Evolutionary conservation across 2,888 invertebrate species (phyloP), one percentile per base, ranked within the genome.

Genomic region (Dichetophora obliterata): DNA sequence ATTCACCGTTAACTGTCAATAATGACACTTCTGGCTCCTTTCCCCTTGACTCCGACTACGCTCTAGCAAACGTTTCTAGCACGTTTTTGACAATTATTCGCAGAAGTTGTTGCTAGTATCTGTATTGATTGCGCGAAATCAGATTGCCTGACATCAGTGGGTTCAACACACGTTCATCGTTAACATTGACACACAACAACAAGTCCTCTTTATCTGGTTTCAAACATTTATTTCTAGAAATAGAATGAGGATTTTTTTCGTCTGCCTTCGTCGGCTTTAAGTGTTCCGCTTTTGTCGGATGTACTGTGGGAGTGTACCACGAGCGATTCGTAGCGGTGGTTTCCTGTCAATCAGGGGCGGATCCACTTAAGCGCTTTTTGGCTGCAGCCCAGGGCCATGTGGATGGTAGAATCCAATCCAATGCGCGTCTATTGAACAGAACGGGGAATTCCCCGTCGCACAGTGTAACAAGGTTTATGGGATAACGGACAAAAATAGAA

Each of bases 71-170:
- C n/a, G 54, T 22, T 57, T 22, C 24, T 57, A 22, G 22, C 24
- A 1, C 22, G 24, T 31, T 34, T 31, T 63, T 16, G 52, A 19
- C n/a, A 19, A 27, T 61, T 27, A 27, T 16, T 61, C 24, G 24
- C 27, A 24, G 16, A 16, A 27, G 24, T 27, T 27, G 24, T 43
- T 66, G 34, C 22, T 16, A 11, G 9, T 9, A 6, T 14, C 24
- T 9, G 19, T 43, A 11, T 43, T 14, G 3, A 24, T 24, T 14
- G 43, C 22, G 48, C 50, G 5, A 43, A 19, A 24, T 43, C 68
- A 48, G 16, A 68, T 43, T 22, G 16, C 43, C 43, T 22, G 24
- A 24, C 68, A 68, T 66, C 50, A 68, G 68, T 19, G 68, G 48
- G 43, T 48, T 48, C 19, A 22, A n/a, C 31, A 27, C 68, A 19